Conservation (phyloP, 2,797 vertebrate species). For the Pelobates cultripes region DNA sequence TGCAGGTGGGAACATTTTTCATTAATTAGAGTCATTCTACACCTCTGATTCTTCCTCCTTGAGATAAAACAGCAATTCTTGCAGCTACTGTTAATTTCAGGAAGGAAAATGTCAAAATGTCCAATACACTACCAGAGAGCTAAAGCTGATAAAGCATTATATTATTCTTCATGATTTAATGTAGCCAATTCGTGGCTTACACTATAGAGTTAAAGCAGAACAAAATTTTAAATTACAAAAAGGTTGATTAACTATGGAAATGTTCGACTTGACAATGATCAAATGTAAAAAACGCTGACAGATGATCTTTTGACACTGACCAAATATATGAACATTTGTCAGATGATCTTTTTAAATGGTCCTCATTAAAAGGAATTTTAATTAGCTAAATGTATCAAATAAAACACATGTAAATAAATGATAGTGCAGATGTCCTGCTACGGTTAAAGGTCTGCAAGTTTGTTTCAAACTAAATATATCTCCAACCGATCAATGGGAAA, state of each 20-base stretch:
- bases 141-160: conserved; percentile 4
- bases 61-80: conserved; percentile 10
- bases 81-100: conserved; percentile 23
- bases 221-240: background rate
- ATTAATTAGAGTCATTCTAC: conserved; percentile 49
- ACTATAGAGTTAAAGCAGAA: background rate
- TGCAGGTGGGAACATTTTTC: conserved; percentile 43
- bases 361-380: conserved; percentile 2
- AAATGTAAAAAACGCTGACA: background rate
- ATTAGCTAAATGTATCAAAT: conserved; percentile 15
- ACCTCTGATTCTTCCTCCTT: conserved; percentile 17
- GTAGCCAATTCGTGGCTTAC: background rate
- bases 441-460: no score
- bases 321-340: background rate
- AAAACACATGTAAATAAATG: background rate
- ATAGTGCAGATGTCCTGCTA: no score
- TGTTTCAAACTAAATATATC: no score
- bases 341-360: conserved; percentile 20
- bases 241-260: conserved; percentile 28
- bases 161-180: background rate
- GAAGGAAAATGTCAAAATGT: conserved; percentile 20
- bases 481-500: no score
- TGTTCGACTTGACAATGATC: conserved; percentile 22
- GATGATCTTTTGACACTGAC: no score
- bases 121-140: background rate